Conservation (phyloP, 2,113 vertebrate species). For the Butorides virescens region DNA sequence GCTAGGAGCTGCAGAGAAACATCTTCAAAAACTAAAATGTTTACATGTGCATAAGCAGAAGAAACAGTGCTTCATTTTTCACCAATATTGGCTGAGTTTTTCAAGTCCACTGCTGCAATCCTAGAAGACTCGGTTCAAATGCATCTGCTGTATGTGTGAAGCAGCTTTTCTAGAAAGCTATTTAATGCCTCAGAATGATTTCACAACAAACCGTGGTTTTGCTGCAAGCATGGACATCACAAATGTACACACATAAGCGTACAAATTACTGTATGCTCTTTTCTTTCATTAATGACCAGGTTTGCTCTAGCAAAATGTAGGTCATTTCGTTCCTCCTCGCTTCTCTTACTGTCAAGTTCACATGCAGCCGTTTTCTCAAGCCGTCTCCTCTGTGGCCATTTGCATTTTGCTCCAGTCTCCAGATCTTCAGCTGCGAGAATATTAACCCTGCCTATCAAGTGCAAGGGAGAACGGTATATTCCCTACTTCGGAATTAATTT, state of each 20-base stretch:
- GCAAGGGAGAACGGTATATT: background rate
- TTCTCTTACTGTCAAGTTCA: background rate
- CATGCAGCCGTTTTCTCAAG: background rate
- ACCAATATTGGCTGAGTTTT: background rate
- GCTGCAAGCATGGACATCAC: background rate
- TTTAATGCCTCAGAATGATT: background rate
- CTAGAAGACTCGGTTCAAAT: background rate
- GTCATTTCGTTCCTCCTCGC: background rate
- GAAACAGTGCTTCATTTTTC: background rate
- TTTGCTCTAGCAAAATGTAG: background rate
- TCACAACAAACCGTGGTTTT: background rate
- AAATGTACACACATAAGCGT: background rate
- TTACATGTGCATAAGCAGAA: background rate
- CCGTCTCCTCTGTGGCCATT: background rate
- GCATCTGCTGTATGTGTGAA: background rate
- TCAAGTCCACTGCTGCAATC: background rate
- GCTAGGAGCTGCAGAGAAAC: background rate
- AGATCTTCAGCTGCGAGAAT: background rate
- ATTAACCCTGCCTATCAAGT: conserved; percentile 24
- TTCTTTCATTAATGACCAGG: background rate
- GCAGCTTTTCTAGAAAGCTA: background rate
- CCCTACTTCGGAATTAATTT: background rate
- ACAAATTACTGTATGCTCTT: background rate
- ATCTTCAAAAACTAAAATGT: background rate
- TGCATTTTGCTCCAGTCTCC: conserved; percentile 18